phyloP scores from a whole-genome alignment of 2,888 invertebrate species.

The Hedya salicella region DNA sequence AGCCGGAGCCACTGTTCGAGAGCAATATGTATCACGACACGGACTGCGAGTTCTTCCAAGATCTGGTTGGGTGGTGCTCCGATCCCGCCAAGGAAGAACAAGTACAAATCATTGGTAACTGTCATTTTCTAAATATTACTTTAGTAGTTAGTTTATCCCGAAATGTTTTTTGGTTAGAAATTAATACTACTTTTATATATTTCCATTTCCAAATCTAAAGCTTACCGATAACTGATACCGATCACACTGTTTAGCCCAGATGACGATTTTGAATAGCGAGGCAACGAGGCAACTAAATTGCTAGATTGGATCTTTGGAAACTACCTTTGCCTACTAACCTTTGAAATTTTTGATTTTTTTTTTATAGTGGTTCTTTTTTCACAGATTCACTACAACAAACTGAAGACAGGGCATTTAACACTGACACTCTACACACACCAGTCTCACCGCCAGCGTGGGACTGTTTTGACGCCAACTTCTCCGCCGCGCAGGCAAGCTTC shows the following conservation, averaged over 20 bases:
- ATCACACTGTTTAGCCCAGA: too few relatives aligned
- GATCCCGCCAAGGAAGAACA: slow-evolving; percentile 80
- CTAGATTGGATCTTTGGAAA: too few relatives aligned
- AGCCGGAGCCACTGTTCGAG: slow-evolving; percentile 75
- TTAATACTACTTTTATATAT: too few relatives aligned
- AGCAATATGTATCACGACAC: slow-evolving; percentile 77
- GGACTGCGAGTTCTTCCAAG: slow-evolving; percentile 89
- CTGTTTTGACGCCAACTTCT: slow-evolving; percentile 70
- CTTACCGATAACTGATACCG: too few relatives aligned
- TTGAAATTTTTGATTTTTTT: not conserved
- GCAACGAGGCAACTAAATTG: too few relatives aligned
- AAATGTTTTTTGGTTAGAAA: too few relatives aligned
- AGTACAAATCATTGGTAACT: slow-evolving; percentile 78
- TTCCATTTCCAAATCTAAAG: too few relatives aligned
- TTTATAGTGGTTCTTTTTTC: slow-evolving; percentile 27
- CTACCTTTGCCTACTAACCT: too few relatives aligned
- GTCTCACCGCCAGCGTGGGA: slow-evolving; percentile 79
- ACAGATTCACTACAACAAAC: slow-evolving; percentile 69
- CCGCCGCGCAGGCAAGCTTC: slow-evolving; percentile 65
- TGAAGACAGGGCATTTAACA: slow-evolving; percentile 74
- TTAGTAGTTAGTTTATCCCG: too few relatives aligned
- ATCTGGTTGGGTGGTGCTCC: slow-evolving; percentile 87
- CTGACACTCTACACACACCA: slow-evolving; percentile 76
- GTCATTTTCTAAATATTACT: not conserved
- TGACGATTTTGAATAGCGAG: too few relatives aligned